A percentile compares a stretch with the other conserved stretches of the same genome.
Evolutionary conservation across 2,113 vertebrate species (phyloP).

Genomic region (Labrus mixtus): DNA sequence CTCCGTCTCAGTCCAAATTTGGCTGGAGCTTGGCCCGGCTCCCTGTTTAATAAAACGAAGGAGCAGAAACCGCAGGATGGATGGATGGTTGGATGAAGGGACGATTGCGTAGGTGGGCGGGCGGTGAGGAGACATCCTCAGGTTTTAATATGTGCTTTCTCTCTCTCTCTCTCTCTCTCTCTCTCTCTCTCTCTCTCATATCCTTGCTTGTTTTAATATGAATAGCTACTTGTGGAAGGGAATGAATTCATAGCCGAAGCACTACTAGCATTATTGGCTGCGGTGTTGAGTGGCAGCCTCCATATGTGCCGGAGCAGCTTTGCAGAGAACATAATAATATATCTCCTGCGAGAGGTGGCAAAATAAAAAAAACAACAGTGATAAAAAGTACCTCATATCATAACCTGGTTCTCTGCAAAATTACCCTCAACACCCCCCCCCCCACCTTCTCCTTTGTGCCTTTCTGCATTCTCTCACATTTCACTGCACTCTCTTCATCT

Average conservation of each 20-base stretch:
- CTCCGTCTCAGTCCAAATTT: conserved; percentile 47
- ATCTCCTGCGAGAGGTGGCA: conserved; percentile 62
- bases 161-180: conserved; percentile 61
- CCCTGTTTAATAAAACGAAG: conserved; percentile 69
- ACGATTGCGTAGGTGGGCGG: neutral
- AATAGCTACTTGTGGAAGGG: conserved; percentile 69
- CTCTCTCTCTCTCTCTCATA: conserved; percentile 63
- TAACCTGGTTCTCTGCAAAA: conserved; percentile 61
- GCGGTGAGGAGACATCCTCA: conserved; percentile 35
- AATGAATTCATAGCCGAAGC: conserved; percentile 61
- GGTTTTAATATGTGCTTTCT: conserved; percentile 74
- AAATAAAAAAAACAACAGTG: conserved; percentile 76
- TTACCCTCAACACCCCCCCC: conserved; percentile 45
- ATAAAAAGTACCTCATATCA: conserved; percentile 71
- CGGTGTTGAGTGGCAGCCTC: conserved; percentile 74
- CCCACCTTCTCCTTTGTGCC: conserved; percentile 3
- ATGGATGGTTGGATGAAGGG: conserved; percentile 26
- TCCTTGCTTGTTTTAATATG: conserved; percentile 80
- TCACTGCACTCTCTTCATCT: conserved; percentile 16
- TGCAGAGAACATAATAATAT: conserved; percentile 74
- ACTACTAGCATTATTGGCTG: conserved; percentile 68
- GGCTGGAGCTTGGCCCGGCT: conserved; percentile 39
- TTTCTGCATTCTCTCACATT: conserved; percentile 38
- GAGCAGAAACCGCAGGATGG: conserved; percentile 23
- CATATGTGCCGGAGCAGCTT: conserved; percentile 67